Evolutionary conservation across 2,113 vertebrate genomes (phyloP).

Genomic region (Pygoscelis adeliae): DNA sequence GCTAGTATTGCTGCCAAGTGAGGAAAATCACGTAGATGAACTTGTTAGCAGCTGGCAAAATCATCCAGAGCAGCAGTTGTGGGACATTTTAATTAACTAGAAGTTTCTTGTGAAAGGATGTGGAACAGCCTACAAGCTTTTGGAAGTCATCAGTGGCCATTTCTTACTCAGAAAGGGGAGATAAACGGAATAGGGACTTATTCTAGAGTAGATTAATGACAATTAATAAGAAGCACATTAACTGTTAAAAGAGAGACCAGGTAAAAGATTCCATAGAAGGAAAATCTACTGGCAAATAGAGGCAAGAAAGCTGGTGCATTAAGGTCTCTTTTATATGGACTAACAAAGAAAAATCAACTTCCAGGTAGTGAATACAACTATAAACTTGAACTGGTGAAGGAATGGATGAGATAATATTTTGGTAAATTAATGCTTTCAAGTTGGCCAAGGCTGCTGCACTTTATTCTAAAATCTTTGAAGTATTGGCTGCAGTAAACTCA

Average conservation of each 20-base stretch:
- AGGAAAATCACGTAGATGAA: background rate
- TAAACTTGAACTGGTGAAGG: background rate
- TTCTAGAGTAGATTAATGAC: background rate
- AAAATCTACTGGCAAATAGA: background rate
- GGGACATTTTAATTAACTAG: background rate
- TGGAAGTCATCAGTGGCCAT: background rate
- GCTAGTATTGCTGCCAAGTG: background rate
- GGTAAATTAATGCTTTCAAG: background rate
- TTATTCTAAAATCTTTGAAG: background rate
- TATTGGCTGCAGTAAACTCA: background rate
- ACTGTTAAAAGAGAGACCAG: background rate
- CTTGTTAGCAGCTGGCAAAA: background rate
- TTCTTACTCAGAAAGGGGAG: background rate
- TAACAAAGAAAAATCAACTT: background rate
- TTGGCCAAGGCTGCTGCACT: rapidly evolving
- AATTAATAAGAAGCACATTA: background rate
- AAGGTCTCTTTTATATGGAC: background rate
- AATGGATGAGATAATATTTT: background rate
- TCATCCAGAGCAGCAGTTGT: background rate
- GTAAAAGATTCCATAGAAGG: background rate
- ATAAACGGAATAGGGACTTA: background rate
- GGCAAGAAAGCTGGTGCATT: background rate
- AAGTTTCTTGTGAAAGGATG: background rate
- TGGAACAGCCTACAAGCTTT: background rate
- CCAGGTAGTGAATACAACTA: background rate